Evolutionary conservation across 2,797 vertebrate genomes (phyloP).

Genomic region (Pseudochirops corinnae): DNA sequence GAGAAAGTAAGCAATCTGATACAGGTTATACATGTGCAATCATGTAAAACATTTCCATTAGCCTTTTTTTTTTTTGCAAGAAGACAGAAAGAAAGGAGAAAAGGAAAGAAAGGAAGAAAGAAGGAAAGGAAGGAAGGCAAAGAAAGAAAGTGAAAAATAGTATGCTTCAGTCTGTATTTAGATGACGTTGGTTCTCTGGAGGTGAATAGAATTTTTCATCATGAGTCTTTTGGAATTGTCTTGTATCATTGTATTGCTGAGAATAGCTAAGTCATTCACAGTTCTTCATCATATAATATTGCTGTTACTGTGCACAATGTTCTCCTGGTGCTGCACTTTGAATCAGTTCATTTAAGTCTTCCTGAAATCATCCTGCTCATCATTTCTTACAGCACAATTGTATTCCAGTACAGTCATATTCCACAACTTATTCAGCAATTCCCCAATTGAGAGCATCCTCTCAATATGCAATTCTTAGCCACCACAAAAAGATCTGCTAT

Average conservation of each 20-base stretch:
- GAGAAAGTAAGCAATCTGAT: not conserved
- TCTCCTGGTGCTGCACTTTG: not conserved
- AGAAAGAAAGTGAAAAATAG: not conserved
- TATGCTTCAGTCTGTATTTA: not conserved
- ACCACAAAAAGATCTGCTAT: not conserved
- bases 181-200: not conserved
- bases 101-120: too few relatives aligned
- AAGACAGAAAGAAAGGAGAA: too few relatives aligned
- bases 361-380: not conserved
- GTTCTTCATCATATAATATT: not conserved
- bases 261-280: not conserved
- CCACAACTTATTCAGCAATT: not conserved
- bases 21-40: not conserved
- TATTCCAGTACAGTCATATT: not conserved
- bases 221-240: not conserved
- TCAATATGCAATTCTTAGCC: not conserved
- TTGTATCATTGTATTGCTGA: not conserved
- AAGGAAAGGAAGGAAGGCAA: not conserved
- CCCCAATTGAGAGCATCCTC: not conserved
- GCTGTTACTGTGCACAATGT: not conserved
- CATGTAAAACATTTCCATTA: not conserved
- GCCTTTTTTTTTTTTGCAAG: not conserved
- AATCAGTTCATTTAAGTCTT: not conserved
- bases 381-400: not conserved
- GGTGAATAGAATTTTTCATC: not conserved